Conservation (phyloP, 1,140 invertebrate species). For the Archivesica marissinica region DNA sequence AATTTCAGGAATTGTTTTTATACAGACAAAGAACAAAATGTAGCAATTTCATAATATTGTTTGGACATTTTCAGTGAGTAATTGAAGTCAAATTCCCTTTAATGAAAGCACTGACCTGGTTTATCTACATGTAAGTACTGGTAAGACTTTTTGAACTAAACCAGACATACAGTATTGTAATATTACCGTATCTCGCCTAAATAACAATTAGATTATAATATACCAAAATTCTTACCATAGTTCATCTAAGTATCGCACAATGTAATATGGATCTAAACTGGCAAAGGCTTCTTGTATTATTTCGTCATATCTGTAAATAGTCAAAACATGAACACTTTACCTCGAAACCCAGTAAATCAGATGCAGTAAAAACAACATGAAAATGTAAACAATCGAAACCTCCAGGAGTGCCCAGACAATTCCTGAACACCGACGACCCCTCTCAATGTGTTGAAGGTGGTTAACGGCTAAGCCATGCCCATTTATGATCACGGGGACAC, state of each 20-base stretch:
- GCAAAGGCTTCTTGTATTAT: slow-evolving; percentile 13
- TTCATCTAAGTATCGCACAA: slow-evolving; percentile 43
- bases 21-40: background rate
- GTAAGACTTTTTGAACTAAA: background rate
- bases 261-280: slow-evolving; percentile 23
- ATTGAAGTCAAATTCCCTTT: background rate
- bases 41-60: background rate
- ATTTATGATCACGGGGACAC: background rate
- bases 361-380: background rate
- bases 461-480: too few relatives aligned
- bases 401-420: background rate
- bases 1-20: too few relatives aligned
- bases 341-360: background rate
- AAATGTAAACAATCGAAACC: background rate
- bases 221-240: slow-evolving; percentile 10
- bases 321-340: slow-evolving; percentile 1
- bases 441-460: too few relatives aligned
- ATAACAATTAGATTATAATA: background rate
- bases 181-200: background rate
- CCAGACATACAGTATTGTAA: background rate
- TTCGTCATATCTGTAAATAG: slow-evolving; percentile 37
- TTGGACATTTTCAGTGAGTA: background rate
- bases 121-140: background rate
- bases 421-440: background rate
- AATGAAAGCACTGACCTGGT: background rate